Evolutionary conservation across 23 tunicate genomes (phyloP), one percentile per base, ranked within the genome.

Genomic region (Trididemnum clinides): DNA sequence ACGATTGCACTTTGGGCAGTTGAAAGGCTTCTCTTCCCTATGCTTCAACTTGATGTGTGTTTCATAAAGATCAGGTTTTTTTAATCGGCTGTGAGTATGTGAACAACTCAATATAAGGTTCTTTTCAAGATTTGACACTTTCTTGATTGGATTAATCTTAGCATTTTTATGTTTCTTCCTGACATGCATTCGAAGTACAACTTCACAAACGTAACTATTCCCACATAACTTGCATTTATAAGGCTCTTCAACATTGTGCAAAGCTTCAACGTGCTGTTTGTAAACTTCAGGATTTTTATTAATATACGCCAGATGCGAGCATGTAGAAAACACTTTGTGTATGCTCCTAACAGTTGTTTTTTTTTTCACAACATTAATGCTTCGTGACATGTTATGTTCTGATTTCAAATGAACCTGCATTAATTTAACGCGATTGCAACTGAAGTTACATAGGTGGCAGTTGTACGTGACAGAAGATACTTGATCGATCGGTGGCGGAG

Each of bases 101-200:
- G 83, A 21, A 29, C 83, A 78, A 37, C 36, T 78, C 2, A 21
- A 30, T 2, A 27, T 51, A 3, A 78, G 66, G 7, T 15, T 25
- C 7, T 22, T 25, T 6, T 15, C 70, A n/a, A 25, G 70, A 10
- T 6, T 25, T 5, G 18, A 22, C 28, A 7, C 15, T 15, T 44
- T 44, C 20, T n/a, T 59, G 25, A 59, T 28, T 12, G 20, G 5
- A 15, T 59, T n/a, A 6, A 31, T 15, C 21, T 51, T 44, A 25
- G 20, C 66, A 26, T 2, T 1, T 30, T 78, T 78, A 39, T 78
- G 83, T 31, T 78, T 78, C 25, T 78, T 78, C 23, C 83, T 28
- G 25, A 78, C 29, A 26, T 78, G 83, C 83, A 78, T 78, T 28
- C 83, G 66, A 6, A 78, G 36, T 36, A 78, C 83, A 27, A 78